phyloP scores from a whole-genome alignment of 2,113 vertebrate genomes.

The Peromyscus polionotus region DNA sequence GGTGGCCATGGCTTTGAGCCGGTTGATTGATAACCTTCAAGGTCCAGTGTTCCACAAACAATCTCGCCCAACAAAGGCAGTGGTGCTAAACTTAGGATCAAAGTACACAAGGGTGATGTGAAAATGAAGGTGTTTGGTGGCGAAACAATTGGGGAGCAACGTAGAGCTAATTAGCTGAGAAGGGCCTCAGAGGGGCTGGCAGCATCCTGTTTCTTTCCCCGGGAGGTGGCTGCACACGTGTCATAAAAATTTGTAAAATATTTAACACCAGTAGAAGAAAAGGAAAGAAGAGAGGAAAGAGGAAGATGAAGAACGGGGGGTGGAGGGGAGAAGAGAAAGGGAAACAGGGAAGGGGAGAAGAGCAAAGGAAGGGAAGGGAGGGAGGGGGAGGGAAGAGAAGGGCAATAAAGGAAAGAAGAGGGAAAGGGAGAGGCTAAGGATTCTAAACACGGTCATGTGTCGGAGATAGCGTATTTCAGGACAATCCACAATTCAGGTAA shows the following conservation, averaged over 20 bases:
- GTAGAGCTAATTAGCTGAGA: not conserved
- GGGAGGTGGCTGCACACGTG: not conserved
- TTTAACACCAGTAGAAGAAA: not conserved
- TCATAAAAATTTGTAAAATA: not conserved
- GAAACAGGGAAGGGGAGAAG: not conserved
- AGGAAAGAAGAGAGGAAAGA: not conserved
- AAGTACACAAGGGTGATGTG: not conserved
- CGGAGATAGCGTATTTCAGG: not conserved
- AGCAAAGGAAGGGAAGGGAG: not conserved
- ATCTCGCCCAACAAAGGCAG: not conserved
- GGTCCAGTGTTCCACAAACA: not conserved
- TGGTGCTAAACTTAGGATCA: not conserved
- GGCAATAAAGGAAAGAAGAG: too few relatives aligned
- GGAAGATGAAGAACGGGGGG: not conserved
- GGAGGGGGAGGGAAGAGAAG: too few relatives aligned
- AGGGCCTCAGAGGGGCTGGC: not conserved
- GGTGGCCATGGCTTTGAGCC: not conserved
- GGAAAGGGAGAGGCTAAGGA: rapidly evolving
- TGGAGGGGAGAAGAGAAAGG: not conserved
- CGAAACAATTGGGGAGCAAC: rapidly evolving
- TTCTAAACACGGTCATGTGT: not conserved
- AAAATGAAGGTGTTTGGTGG: not conserved
- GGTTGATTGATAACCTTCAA: not conserved
- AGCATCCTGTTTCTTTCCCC: not conserved
- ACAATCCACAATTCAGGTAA: not conserved